These are phyloP conservation scores for Elmis aenea DNA, from an alignment of 2,888 invertebrate species.

Conservation along the genomic window DNA sequence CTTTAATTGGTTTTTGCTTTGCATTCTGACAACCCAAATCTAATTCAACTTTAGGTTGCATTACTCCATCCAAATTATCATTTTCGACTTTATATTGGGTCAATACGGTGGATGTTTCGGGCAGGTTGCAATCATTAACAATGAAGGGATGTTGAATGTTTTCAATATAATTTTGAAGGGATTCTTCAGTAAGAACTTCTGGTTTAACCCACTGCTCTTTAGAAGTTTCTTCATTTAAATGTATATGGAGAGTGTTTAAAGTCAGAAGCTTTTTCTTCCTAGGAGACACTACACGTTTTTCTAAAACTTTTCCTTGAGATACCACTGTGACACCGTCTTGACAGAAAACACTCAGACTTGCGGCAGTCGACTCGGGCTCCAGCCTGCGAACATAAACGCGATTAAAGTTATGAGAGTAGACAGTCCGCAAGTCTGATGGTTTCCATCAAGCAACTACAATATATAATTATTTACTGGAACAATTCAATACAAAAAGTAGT, in stretches of 20 bases:
- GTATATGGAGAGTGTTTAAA: conserved; percentile 2
- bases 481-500: not conserved
- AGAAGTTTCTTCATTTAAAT: conserved; percentile 3
- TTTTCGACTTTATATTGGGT: not conserved
- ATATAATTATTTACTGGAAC: not conserved
- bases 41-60: too few species aligned
- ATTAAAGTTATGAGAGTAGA: conserved; percentile 6
- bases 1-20: not conserved
- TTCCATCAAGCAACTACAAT: conserved; percentile 15
- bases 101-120: not conserved
- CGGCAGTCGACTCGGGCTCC: conserved; percentile 25
- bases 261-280: conserved; percentile 10
- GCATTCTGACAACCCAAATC: too few species aligned
- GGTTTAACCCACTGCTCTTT: conserved; percentile 18
- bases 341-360: conserved; percentile 36
- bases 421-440: conserved; percentile 28
- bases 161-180: conserved; percentile 13
- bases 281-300: conserved; percentile 4
- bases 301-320: conserved; percentile 8
- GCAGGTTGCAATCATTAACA: conserved; percentile 6
- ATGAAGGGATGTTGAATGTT: conserved; percentile 14
- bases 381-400: conserved; percentile 30
- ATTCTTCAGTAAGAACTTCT: conserved; percentile 10
- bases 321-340: conserved; percentile 16
- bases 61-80: conserved; percentile 1